Base-by-base conservation (phyloP, 2,888 invertebrate species). In the Escarpia spicata region DNA sequence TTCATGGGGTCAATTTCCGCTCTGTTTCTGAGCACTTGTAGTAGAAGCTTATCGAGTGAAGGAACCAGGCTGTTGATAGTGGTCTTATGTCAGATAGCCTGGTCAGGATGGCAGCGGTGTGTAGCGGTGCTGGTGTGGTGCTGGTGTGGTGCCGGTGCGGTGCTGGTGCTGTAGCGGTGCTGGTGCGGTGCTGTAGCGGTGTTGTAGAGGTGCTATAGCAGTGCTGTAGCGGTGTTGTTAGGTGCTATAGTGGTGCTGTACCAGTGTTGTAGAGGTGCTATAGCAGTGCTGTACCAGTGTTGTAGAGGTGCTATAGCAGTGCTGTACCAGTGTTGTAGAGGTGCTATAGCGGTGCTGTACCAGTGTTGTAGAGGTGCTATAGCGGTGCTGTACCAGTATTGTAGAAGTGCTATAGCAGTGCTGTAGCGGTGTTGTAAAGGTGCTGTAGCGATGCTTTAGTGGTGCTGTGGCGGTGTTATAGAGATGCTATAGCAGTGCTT, bases 1-100 rank as follows among this genome's bases (percentile, higher is more conserved):
- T 75, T 75, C 75, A 75, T 75, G 75, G 75, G 75, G 75, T 75
- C 75, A 75, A 75, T 75, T 75, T 75, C 75, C 19, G 75, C 75
- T 19, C n/a, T 75, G 26, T 75, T 75, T 75, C 75, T 26, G 75
- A 26, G 75, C 75, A 26, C 75, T 75, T 19, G 26, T 75, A 75
- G 75, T 75, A 75, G 26, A 26, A 75, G 75, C 75, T 75, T 75
- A 75, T 75, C 75, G 75, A 26, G 75, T 26, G 75, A 75, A 75
- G 75, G 75, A 75, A 75, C 75, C 75, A 75, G 26, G 75, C 75
- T 75, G 75, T 75, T 75, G 75, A 75, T 75, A 75, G 75, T 4
- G 19, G 75, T 75, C 75, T 75, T 75, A 75, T 75, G 75, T 75
- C 19, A 75, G 75, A 75, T 75, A 75, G 75, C 6, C 75, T 0